Conservation (phyloP, 2,888 invertebrate genomes). For the Sesia apiformis region DNA sequence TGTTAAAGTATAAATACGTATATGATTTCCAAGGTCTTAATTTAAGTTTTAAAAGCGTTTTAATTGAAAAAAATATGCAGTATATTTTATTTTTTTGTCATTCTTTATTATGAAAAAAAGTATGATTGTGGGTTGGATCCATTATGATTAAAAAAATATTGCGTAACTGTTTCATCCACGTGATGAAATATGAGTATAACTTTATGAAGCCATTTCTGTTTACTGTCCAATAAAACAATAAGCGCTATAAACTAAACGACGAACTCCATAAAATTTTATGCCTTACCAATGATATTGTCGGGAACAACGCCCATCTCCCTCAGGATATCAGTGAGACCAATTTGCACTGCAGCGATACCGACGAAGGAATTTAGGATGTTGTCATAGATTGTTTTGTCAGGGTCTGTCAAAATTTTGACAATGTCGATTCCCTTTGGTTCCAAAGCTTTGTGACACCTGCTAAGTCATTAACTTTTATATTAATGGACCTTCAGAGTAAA, state of each 20-base stretch:
- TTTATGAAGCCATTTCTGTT: not conserved
- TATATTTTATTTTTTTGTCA: too few species aligned
- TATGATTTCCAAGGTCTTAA: too few species aligned
- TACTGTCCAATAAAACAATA: not conserved
- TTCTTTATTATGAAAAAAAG: too few species aligned
- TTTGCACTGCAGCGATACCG: slow-evolving; percentile 81
- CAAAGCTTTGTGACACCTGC: slow-evolving; percentile 70
- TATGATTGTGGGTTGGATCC: too few species aligned
- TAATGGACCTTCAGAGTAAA: too few species aligned
- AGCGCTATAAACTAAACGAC: not conserved
- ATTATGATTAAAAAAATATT: too few species aligned
- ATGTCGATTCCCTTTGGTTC: slow-evolving; percentile 77
- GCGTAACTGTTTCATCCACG: too few species aligned
- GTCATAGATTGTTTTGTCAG: slow-evolving; percentile 75
- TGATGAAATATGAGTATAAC: too few species aligned
- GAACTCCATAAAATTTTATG: not conserved
- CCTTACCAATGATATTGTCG: slow-evolving; percentile 83
- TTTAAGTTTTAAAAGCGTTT: too few species aligned
- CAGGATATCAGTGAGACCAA: slow-evolving; percentile 78
- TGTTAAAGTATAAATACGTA: too few species aligned
- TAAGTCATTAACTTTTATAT: slow-evolving; percentile 1
- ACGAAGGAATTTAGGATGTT: slow-evolving; percentile 82
- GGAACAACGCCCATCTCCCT: slow-evolving; percentile 76
- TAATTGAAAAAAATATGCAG: too few species aligned
- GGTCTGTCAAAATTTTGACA: slow-evolving; percentile 75